Conservation (phyloP, 2,113 vertebrate genomes). For the Semnornis frantzii region DNA sequence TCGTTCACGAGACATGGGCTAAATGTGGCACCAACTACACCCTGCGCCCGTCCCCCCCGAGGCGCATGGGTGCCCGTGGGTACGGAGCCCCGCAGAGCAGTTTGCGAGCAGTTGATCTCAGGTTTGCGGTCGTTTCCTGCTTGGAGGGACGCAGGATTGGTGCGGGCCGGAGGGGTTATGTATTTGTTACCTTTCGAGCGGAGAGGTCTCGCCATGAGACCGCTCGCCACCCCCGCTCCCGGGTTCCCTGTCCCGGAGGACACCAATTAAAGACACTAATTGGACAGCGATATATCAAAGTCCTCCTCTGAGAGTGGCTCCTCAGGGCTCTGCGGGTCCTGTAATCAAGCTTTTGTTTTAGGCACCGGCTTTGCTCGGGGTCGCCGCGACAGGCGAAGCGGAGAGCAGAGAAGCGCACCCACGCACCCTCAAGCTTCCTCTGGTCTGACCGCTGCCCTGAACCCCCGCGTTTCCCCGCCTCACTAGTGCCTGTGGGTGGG, state of each 20-base stretch:
- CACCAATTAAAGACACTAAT: constrained; percentile 86
- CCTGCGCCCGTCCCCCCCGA: not conserved
- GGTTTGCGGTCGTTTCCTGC: not conserved
- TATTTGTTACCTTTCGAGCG: constrained; percentile 55
- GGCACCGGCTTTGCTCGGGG: not conserved
- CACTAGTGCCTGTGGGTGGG: too few relatives aligned
- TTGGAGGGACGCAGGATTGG: not conserved
- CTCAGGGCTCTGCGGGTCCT: constrained; percentile 63
- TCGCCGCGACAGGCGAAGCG: not conserved
- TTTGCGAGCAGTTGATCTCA: not conserved
- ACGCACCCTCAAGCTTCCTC: too few relatives aligned
- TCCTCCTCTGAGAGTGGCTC: constrained; percentile 67
- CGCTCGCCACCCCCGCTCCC: constrained; percentile 51
- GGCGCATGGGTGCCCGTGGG: not conserved
- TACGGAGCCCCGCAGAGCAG: not conserved
- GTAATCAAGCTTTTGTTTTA: constrained; percentile 71
- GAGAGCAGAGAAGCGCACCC: not conserved
- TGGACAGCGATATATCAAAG: constrained; percentile 84
- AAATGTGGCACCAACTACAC: not conserved
- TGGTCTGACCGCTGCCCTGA: not conserved
- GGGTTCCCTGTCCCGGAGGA: constrained; percentile 74
- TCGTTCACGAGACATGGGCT: rapidly evolving
- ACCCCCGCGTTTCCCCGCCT: too few relatives aligned
- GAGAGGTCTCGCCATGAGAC: constrained; percentile 26
- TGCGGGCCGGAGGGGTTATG: not conserved